Evolutionary conservation across 2,888 invertebrate genomes (phyloP), one percentile per base, ranked within the genome.

Genomic region (Melieria omissa): DNA sequence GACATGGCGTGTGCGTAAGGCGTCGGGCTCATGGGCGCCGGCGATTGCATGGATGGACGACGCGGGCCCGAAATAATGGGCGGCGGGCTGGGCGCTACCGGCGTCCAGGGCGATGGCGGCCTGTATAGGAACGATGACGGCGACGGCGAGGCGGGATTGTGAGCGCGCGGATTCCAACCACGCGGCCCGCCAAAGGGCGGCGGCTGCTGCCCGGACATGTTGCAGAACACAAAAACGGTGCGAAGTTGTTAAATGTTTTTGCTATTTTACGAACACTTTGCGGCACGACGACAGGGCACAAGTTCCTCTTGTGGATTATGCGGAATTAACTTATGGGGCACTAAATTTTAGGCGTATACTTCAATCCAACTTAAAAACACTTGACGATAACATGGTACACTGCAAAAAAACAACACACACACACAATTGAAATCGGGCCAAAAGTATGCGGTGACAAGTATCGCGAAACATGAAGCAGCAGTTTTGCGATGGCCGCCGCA

Each of bases 51-150:
- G 4, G 80, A 88, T 83, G 77, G 89, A 80, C 89, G 89, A 76
- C 90, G 87, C 41, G 90, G 90, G 62, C 91, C 91, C 64, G 92
- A 90, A 79, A 92, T 90, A 74, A 91, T 89, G 4, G 92, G 92
- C n/a, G 92, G 92, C 1, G 93, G 92, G 78, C 93, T 92, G 1
- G 93, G 92, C 8, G 91, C 86, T 44, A 80, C 81, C 61, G 81
- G 81, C 1, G 86, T 84, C 89, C 93, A 93, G 64, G 94, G 93
- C 52, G 93, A 93, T 12, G 92, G 91, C 47, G 93, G 92, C 49
- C 93, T 91, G 86, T 91, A 93, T 80, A 92, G 90, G 76, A 91
- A 90, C 4, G 89, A 88, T 57, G 90, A 89, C 65, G 92, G 91
- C 82, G 89, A 77, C 44, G 86, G 82, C 8, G 84, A 82, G 74